These are phyloP conservation scores for Harpalus rubripes DNA, from an alignment of 2,888 invertebrate species.

Conservation along the genomic window DNA sequence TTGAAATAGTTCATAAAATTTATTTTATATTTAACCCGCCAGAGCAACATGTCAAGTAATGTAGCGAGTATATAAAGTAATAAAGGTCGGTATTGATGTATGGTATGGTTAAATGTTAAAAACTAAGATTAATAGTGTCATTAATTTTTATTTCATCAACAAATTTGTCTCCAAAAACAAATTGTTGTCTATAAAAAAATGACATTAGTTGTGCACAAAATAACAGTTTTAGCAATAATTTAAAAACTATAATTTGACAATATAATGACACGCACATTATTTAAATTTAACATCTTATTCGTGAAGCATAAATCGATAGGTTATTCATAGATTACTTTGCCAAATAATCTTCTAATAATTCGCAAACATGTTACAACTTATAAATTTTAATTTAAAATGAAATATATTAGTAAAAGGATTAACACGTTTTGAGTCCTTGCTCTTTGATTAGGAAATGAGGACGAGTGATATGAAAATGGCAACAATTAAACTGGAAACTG, in stretches of 20 bases:
- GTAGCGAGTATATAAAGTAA: too few relatives aligned
- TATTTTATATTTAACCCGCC: too few relatives aligned
- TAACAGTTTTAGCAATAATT: conserved; percentile 38
- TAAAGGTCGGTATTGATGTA: background rate
- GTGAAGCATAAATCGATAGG: background rate
- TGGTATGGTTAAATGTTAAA: too few relatives aligned
- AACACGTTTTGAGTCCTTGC: conserved; percentile 22
- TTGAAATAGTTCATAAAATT: too few relatives aligned
- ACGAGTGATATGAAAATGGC: conserved; percentile 45
- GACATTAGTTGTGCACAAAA: conserved; percentile 24
- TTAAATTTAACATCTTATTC: conserved; percentile 35
- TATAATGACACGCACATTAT: conserved; percentile 17
- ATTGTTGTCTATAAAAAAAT: conserved; percentile 18
- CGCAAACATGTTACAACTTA: background rate
- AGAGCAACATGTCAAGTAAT: too few relatives aligned
- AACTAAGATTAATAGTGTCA: conserved; percentile 3
- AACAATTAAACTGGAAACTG: conserved; percentile 29
- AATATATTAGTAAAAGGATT: conserved; percentile 46
- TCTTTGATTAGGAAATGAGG: conserved; percentile 46
- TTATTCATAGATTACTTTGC: conserved; percentile 4
- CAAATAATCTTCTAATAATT: conserved; percentile 6
- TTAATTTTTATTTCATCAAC: conserved; percentile 31
- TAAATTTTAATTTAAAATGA: conserved; percentile 34
- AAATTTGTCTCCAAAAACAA: conserved; percentile 31
- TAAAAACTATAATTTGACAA: conserved; percentile 35